A percentile compares a stretch with the other conserved stretches of the same genome.
phyloP scores from a whole-genome alignment of 2,113 vertebrate species.

The Peromyscus leucopus region DNA sequence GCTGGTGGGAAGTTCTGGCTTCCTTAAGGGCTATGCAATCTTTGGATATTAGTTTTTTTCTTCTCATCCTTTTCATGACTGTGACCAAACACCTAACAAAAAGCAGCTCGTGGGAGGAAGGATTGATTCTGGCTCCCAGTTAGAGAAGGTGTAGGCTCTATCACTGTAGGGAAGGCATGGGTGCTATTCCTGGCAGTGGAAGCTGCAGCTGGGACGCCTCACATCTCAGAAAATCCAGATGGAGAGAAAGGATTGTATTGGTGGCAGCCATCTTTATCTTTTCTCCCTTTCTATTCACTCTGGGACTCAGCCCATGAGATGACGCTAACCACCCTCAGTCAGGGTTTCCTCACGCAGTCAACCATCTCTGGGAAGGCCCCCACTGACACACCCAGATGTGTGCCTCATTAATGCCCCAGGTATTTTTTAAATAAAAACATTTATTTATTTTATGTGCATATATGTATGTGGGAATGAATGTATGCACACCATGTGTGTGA shows the following conservation, averaged over 20 bases:
- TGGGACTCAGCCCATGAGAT: no score
- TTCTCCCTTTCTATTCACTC: not conserved
- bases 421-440: not conserved
- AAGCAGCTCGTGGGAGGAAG: not conserved
- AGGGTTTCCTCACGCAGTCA: not conserved
- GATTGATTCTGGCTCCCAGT: no score
- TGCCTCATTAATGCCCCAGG: not conserved
- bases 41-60: not conserved
- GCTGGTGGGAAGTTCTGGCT: not conserved
- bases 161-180: not conserved
- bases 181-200: not conserved
- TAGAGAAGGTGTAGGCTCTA: not conserved
- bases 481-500: not conserved
- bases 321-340: not conserved
- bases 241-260: not conserved
- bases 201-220: not conserved
- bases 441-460: not conserved
- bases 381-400: not conserved
- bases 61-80: not conserved
- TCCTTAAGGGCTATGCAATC: fast-evolving
- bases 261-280: not conserved
- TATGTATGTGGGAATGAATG: not conserved
- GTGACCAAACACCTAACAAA: not conserved
- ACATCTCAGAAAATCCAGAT: not conserved
- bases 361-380: not conserved